Evolutionary conservation across 2,888 invertebrate species (phyloP).

Genomic region (Eristalinus sepulchralis): DNA sequence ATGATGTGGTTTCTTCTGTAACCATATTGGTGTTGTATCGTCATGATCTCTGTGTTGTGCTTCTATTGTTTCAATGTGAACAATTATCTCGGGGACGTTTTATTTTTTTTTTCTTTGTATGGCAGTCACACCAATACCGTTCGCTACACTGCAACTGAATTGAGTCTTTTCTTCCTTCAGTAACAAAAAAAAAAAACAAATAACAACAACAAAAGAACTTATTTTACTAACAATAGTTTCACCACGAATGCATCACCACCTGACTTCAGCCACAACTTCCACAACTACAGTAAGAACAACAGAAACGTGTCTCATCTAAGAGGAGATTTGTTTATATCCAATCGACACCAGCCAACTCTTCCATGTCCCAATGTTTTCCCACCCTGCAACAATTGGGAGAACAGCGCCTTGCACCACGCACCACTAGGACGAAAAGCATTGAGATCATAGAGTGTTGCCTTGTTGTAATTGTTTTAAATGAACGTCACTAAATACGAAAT

Average conservation of each 20-base stretch:
- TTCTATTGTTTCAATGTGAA: slow-evolving; percentile 62
- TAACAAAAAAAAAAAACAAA: slow-evolving; percentile 35
- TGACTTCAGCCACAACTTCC: neutral
- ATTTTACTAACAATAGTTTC: slow-evolving; percentile 47
- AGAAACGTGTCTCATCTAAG: slow-evolving; percentile 43
- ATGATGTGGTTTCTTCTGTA: slow-evolving; percentile 23
- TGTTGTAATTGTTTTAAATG: slow-evolving; percentile 39
- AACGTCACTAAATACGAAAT: neutral
- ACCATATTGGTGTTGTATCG: slow-evolving; percentile 51
- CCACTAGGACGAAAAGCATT: slow-evolving; percentile 37
- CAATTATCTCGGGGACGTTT: slow-evolving; percentile 29
- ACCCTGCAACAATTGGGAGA: neutral
- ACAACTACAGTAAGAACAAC: slow-evolving; percentile 22
- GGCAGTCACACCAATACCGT: slow-evolving; percentile 2
- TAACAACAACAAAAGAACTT: slow-evolving; percentile 44
- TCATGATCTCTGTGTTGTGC: slow-evolving; percentile 57
- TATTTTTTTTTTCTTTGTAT: slow-evolving; percentile 6
- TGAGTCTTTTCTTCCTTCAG: slow-evolving; percentile 23
- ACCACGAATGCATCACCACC: slow-evolving; percentile 56
- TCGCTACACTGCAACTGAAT: slow-evolving; percentile 38
- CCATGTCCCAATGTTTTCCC: neutral
- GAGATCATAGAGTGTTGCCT: slow-evolving; percentile 34
- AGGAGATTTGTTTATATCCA: slow-evolving; percentile 17
- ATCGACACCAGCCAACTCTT: slow-evolving; percentile 32
- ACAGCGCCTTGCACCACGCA: neutral